These are phyloP conservation scores for Spisula solida DNA, from an alignment of 2,888 invertebrate genomes.

Conservation along the genomic window DNA sequence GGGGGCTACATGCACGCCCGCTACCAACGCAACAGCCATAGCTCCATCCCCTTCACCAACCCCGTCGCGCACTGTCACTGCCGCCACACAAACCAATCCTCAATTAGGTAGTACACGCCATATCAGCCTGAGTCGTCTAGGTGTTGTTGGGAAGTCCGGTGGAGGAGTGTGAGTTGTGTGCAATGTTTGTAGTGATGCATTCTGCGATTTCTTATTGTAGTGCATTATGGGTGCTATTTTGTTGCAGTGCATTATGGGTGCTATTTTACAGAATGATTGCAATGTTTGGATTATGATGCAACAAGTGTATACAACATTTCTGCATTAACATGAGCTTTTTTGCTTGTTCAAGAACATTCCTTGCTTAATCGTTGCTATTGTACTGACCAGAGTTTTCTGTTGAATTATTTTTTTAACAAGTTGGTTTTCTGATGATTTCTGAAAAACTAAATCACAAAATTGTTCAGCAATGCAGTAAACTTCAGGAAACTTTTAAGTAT, in stretches of 20 bases:
- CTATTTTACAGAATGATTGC: not conserved
- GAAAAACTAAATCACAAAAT: too few species aligned
- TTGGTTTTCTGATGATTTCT: not conserved
- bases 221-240: constrained; percentile 27
- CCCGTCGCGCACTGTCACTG: constrained; percentile 46
- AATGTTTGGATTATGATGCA: not conserved
- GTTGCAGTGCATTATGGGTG: not conserved
- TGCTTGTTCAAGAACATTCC: not conserved
- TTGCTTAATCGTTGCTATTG: not conserved
- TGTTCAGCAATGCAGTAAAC: too few species aligned
- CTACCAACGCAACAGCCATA: constrained; percentile 35
- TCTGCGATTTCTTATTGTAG: constrained; percentile 22
- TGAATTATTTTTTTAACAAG: not conserved
- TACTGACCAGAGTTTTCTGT: not conserved
- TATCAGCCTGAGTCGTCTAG: constrained; percentile 53
- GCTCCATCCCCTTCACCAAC: constrained; percentile 56
- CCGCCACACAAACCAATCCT: constrained; percentile 59
- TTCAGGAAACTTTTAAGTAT: too few species aligned
- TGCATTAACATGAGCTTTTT: not conserved
- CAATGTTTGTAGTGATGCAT: constrained; percentile 36
- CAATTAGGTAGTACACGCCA: constrained; percentile 62
- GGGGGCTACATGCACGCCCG: constrained; percentile 65
- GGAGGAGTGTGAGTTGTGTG: constrained; percentile 67
- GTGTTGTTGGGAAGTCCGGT: constrained; percentile 58
- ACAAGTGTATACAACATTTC: not conserved